A percentile compares a stretch with the other conserved stretches of the same genome.
These are phyloP conservation scores for Drosophila malerkotliana DNA, from an alignment of 1,140 invertebrate genomes.

Conservation along the genomic window DNA sequence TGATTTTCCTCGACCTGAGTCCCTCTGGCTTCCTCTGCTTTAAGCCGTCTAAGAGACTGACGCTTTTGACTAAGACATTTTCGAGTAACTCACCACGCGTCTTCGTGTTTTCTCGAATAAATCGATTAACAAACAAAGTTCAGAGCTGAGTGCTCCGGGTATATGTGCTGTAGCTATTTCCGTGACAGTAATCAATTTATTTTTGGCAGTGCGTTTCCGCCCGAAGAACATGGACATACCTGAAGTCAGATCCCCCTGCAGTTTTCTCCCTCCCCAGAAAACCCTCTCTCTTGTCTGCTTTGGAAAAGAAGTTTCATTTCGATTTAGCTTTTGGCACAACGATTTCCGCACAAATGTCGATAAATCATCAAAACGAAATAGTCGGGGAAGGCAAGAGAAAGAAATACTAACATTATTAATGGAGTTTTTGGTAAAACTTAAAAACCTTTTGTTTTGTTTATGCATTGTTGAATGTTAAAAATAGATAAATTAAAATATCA, in stretches of 20 bases:
- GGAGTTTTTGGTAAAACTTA: background rate
- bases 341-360: conserved; percentile 78
- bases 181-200: conserved; percentile 84
- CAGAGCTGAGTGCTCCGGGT: conserved; percentile 10
- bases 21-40: conserved; percentile 33
- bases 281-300: conserved; percentile 33
- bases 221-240: conserved; percentile 43
- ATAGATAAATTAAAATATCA: too few species aligned
- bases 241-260: conserved; percentile 38
- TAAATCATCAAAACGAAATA: conserved; percentile 70
- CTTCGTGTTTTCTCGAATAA: conserved; percentile 52
- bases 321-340: conserved; percentile 67
- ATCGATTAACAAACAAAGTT: conserved; percentile 80
- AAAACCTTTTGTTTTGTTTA: too few species aligned
- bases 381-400: background rate
- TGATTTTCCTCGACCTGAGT: background rate
- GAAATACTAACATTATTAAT: conserved; percentile 23
- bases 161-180: conserved; percentile 66
- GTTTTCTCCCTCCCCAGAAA: conserved; percentile 38
- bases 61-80: conserved; percentile 60
- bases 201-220: conserved; percentile 81
- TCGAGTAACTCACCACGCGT: conserved; percentile 19
- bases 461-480: too few species aligned
- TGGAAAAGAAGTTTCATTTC: conserved; percentile 52
- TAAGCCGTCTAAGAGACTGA: conserved; percentile 34